Percentiles rank a stretch among this genome's conserved stretches.
These are phyloP conservation scores for Elmis aenea DNA, from an alignment of 2,888 invertebrate genomes.

Conservation along the genomic window DNA sequence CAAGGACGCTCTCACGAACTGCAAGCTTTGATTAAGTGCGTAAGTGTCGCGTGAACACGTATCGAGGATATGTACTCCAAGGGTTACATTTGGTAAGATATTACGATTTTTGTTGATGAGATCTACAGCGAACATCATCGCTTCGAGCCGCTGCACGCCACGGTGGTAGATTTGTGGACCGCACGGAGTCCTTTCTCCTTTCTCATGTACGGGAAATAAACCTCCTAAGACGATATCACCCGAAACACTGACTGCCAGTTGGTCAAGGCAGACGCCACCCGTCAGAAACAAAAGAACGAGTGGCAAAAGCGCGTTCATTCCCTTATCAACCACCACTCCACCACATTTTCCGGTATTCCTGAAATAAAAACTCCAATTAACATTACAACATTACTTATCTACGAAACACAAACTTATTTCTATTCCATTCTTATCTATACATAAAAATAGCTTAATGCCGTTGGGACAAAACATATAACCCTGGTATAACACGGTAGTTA, in stretches of 20 bases:
- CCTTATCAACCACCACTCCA: slow-evolving; percentile 12
- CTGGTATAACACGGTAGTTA: too few species aligned
- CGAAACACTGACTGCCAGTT: slow-evolving; percentile 43
- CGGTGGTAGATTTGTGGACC: slow-evolving; percentile 53
- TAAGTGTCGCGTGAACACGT: slow-evolving; percentile 58
- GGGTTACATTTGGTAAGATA: slow-evolving; percentile 51
- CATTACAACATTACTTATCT: too few species aligned
- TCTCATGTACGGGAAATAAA: slow-evolving; percentile 58
- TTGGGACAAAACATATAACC: too few species aligned
- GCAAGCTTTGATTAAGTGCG: slow-evolving; percentile 58
- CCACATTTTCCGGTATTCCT: slow-evolving; percentile 3
- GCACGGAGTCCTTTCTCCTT: slow-evolving; percentile 49
- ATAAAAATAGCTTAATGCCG: too few species aligned
- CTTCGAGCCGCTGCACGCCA: slow-evolving; percentile 59
- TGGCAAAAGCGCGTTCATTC: slow-evolving; percentile 25
- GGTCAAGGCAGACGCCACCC: slow-evolving; percentile 23
- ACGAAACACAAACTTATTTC: too few species aligned
- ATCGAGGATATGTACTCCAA: slow-evolving; percentile 58
- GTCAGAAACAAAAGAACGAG: slow-evolving; percentile 23
- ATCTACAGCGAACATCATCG: slow-evolving; percentile 57
- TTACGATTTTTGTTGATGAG: slow-evolving; percentile 51
- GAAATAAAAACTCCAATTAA: slow-evolving; percentile 17
- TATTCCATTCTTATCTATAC: too few species aligned
- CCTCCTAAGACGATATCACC: slow-evolving; percentile 59
- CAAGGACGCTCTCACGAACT: slow-evolving; percentile 53